Conservation (phyloP, 2,113 vertebrate genomes). For the Myotis lucifugus region DNA sequence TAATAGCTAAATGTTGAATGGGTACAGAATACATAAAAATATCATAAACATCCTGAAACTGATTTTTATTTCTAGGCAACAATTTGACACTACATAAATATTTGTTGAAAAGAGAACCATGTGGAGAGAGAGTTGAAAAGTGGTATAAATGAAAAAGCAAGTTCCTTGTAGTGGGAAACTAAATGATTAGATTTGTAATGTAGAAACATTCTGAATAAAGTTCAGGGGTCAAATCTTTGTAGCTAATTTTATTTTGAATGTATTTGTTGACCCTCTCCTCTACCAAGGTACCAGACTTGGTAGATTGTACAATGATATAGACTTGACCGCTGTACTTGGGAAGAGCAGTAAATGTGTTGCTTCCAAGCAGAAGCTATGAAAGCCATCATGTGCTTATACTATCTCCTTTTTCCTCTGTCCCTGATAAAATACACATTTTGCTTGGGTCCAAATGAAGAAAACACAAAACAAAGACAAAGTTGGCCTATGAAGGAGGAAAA, state of each 20-base stretch:
- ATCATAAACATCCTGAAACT: constrained; percentile 7
- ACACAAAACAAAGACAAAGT: background rate
- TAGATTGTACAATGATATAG: background rate
- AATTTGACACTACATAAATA: background rate
- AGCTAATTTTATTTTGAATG: background rate
- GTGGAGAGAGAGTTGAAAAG: background rate
- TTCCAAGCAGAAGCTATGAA: background rate
- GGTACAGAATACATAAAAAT: constrained; percentile 28
- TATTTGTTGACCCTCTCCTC: background rate
- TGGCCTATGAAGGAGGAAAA: background rate
- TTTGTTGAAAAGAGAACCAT: background rate
- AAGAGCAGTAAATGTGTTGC: background rate
- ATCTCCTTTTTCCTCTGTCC: background rate
- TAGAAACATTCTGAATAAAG: background rate
- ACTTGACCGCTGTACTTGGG: background rate
- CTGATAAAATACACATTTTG: background rate
- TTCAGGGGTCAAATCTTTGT: background rate
- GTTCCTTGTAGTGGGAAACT: background rate
- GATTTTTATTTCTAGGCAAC: constrained; percentile 43
- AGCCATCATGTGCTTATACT: background rate
- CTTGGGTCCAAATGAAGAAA: background rate
- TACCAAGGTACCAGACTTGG: background rate
- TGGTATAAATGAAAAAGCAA: background rate
- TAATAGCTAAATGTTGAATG: constrained; percentile 49
- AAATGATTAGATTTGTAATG: background rate